Conservation (phyloP, 2,797 vertebrate genomes). For the Pseudomugil gertrudae region DNA sequence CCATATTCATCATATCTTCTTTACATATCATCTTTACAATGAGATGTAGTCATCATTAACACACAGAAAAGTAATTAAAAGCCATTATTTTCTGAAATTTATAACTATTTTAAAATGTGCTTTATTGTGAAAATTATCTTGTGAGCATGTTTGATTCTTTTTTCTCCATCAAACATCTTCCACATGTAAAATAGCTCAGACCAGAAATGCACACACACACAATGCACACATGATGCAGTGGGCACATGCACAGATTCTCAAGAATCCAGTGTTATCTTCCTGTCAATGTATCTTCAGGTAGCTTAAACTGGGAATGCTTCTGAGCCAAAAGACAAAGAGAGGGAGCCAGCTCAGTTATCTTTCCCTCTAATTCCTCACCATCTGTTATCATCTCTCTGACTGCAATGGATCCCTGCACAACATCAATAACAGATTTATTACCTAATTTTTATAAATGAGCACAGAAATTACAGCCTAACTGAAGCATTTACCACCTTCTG, state of each 20-base stretch:
- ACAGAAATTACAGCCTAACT: conserved; percentile 30
- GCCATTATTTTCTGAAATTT: no score
- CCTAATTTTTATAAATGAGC: conserved; percentile 23
- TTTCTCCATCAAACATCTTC: neutral
- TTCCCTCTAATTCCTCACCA: conserved; percentile 36
- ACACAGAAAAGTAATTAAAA: no score
- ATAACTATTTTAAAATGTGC: neutral
- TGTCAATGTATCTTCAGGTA: conserved; percentile 68
- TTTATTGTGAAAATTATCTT: neutral
- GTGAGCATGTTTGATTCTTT: neutral
- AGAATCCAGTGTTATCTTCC: conserved; percentile 63
- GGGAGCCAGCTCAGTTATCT: conserved; percentile 16
- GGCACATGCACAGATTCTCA: conserved; percentile 41
- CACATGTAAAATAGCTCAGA: neutral
- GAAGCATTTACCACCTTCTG: conserved; percentile 27
- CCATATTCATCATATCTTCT: no score
- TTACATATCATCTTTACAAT: no score
- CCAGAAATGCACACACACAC: conserved; percentile 12
- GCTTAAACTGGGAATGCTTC: conserved; percentile 52
- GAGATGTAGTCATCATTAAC: no score
- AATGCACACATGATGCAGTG: neutral
- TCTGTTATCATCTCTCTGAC: conserved; percentile 20
- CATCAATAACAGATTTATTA: conserved; percentile 25
- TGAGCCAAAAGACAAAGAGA: conserved; percentile 38
- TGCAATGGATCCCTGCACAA: conserved; percentile 21